Conservation (phyloP, 2,113 vertebrate genomes). For the Struthidea cinerea region DNA sequence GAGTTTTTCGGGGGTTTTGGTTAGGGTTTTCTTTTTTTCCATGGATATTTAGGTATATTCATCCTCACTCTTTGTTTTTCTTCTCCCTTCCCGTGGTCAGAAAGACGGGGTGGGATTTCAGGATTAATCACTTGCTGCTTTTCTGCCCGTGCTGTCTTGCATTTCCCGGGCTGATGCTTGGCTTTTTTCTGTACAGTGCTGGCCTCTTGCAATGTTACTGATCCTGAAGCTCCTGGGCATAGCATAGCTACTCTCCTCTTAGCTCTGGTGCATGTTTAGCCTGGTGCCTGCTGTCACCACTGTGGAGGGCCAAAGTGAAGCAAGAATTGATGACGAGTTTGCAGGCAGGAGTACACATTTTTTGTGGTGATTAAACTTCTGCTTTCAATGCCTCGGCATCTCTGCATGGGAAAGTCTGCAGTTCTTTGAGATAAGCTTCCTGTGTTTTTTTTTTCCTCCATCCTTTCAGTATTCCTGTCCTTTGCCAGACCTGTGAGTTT, state of each 20-base stretch:
- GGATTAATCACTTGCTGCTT: neutral
- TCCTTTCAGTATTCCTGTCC: neutral
- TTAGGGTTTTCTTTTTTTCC: neutral
- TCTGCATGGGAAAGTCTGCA: neutral
- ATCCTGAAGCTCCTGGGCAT: neutral
- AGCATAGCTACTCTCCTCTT: neutral
- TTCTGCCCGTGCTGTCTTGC: neutral
- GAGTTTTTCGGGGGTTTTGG: neutral
- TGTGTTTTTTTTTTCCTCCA: neutral
- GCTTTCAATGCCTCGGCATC: neutral
- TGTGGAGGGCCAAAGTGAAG: neutral
- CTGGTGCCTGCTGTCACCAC: neutral
- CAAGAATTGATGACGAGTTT: neutral
- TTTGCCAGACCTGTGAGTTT: neutral
- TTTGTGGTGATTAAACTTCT: neutral
- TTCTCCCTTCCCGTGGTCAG: neutral
- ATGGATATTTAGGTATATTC: neutral
- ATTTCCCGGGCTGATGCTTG: neutral
- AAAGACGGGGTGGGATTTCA: neutral
- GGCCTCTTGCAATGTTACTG: neutral
- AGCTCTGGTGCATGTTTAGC: fast-evolving
- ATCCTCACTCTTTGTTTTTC: neutral
- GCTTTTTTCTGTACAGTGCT: neutral
- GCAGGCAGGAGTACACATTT: neutral
- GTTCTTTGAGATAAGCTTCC: neutral